These are phyloP conservation scores for Colius striatus DNA, from an alignment of 2,113 vertebrate species.

Conservation along the genomic window DNA sequence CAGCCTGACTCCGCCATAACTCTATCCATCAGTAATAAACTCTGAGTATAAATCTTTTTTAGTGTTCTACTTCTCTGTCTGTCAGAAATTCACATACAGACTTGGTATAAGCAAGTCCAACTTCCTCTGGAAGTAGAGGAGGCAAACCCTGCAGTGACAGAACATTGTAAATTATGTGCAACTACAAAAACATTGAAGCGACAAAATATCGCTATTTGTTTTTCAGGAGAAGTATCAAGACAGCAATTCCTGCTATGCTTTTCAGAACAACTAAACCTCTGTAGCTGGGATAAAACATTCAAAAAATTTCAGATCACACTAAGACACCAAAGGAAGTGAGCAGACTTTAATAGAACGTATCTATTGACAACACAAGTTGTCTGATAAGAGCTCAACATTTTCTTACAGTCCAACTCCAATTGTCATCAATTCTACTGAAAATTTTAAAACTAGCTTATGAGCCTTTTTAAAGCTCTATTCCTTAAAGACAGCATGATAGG, in stretches of 20 bases:
- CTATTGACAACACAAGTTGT: background rate
- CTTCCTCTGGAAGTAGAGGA: conserved; percentile 40
- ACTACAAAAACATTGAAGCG: conserved; percentile 20
- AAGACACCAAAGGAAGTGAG: background rate
- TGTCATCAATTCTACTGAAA: background rate
- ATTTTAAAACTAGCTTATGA: background rate
- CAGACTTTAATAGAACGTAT: background rate
- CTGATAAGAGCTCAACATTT: background rate
- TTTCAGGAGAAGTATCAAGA: conserved; percentile 29
- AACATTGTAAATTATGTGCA: background rate
- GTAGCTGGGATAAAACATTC: background rate
- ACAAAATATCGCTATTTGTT: conserved; percentile 34
- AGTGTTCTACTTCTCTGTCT: background rate
- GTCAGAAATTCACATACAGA: conserved; percentile 4
- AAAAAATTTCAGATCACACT: background rate
- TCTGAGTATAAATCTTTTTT: conserved; percentile 39
- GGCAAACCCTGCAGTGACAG: conserved; percentile 29
- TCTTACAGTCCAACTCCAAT: background rate
- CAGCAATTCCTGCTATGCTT: background rate
- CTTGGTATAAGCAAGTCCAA: conserved; percentile 1
- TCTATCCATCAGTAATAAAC: conserved; percentile 50
- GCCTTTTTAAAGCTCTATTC: background rate
- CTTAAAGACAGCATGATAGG: background rate
- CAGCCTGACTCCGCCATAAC: background rate
- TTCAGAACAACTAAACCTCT: conserved; percentile 2